Evolutionary conservation across 2,113 vertebrate species (phyloP).

Genomic region (Hymenochirus boettgeri): DNA sequence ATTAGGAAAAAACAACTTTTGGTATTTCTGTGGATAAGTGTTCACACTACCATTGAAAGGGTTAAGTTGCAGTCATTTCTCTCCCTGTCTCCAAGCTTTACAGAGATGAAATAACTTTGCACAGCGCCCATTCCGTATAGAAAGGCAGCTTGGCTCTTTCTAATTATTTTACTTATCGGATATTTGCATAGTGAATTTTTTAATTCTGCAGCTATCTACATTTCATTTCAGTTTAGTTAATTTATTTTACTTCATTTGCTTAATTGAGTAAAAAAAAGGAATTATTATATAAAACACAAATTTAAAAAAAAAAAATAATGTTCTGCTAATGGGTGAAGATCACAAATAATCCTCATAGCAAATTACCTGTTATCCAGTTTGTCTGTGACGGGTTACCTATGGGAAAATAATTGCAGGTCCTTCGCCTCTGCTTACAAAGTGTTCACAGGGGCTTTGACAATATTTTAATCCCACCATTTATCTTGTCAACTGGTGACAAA

Average conservation of each 20-base stretch:
- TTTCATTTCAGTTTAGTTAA: slow-evolving; percentile 43
- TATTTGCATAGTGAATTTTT: too few species aligned
- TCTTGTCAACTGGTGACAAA: slow-evolving; percentile 94
- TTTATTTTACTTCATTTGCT: slow-evolving; percentile 8
- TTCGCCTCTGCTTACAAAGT: slow-evolving; percentile 62
- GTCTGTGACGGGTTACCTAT: slow-evolving; percentile 84
- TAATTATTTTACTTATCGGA: too few species aligned
- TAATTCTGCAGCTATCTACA: background rate
- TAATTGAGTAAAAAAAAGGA: slow-evolving; percentile 56
- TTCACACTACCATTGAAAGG: too few species aligned
- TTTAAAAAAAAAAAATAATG: slow-evolving; percentile 75
- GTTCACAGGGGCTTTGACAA: slow-evolving; percentile 82
- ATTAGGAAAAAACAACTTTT: too few species aligned
- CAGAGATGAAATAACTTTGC: too few species aligned
- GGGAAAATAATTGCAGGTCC: slow-evolving; percentile 94
- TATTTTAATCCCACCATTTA: slow-evolving; percentile 99
- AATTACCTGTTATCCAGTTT: slow-evolving; percentile 96
- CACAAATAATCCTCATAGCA: slow-evolving; percentile 87
- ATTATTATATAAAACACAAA: slow-evolving; percentile 73
- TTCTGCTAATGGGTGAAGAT: slow-evolving; percentile 88
- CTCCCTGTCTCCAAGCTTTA: too few species aligned
- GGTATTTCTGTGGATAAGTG: too few species aligned
- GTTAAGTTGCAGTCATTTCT: too few species aligned
- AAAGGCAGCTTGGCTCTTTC: too few species aligned
- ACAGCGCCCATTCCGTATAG: too few species aligned